phyloP scores from a whole-genome alignment of 2,113 vertebrate species.

The Nyctibius bracteatus region DNA sequence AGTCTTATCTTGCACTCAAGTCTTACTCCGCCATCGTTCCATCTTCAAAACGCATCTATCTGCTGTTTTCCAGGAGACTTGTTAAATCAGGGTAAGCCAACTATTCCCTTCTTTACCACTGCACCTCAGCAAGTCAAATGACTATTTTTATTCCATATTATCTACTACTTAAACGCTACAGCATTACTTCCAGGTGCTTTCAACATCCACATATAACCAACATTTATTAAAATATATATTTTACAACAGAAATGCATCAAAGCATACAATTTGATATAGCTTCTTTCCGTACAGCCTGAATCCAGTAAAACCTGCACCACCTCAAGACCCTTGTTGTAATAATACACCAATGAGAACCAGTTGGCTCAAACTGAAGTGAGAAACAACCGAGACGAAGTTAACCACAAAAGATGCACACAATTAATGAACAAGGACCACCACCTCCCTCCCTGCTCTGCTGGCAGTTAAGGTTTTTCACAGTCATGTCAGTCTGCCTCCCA shows the following conservation, averaged over 20 bases:
- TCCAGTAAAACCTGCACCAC: background rate
- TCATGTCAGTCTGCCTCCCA: background rate
- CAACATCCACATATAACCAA: background rate
- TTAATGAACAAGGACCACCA: background rate
- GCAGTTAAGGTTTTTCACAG: background rate
- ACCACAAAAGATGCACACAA: background rate
- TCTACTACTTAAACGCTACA: background rate
- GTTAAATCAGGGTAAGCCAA: background rate
- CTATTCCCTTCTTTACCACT: background rate
- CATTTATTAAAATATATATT: background rate
- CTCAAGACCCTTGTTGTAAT: background rate
- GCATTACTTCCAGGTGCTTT: background rate
- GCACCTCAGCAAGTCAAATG: background rate
- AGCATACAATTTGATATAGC: background rate
- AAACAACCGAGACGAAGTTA: background rate
- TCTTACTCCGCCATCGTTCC: background rate
- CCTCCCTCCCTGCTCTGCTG: background rate
- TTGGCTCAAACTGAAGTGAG: background rate
- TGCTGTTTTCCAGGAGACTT: background rate
- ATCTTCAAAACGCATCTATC: background rate
- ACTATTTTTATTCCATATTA: background rate
- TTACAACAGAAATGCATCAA: background rate
- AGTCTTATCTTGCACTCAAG: background rate
- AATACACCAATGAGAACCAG: background rate
- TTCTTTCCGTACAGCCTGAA: background rate